Evolutionary conservation across 2,888 invertebrate genomes (phyloP).

Genomic region (Drosophila multiciliata): DNA sequence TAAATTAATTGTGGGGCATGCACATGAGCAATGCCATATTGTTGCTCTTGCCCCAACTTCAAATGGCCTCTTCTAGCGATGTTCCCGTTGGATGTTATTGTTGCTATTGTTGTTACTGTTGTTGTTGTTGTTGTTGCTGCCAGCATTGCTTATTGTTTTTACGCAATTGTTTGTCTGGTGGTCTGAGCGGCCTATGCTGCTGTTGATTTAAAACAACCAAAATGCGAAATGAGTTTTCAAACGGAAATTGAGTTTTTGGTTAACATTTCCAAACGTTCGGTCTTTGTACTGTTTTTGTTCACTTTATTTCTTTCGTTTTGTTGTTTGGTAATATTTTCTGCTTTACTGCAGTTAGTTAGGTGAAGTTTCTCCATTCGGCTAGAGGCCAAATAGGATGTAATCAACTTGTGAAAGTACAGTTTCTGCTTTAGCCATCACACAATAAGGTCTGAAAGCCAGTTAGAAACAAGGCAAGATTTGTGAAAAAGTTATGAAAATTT

Average conservation of each 20-base stretch:
- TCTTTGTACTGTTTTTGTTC: conserved; percentile 49
- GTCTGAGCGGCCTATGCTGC: conserved; percentile 59
- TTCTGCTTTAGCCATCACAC: conserved; percentile 13
- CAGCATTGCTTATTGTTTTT: conserved; percentile 77
- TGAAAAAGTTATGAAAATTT: conserved; percentile 6
- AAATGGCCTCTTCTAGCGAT: conserved; percentile 7
- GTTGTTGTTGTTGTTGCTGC: conserved; percentile 34
- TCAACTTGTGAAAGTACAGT: conserved; percentile 10
- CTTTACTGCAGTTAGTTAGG: background rate
- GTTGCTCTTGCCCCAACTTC: background rate
- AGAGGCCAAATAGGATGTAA: conserved; percentile 36
- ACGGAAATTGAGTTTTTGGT: conserved; percentile 79
- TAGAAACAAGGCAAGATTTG: conserved; percentile 12
- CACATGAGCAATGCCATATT: conserved; percentile 64
- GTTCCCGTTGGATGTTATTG: background rate
- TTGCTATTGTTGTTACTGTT: conserved; percentile 29
- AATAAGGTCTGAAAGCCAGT: background rate
- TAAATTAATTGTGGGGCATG: conserved; percentile 80
- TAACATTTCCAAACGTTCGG: conserved; percentile 54
- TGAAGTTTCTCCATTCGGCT: conserved; percentile 33
- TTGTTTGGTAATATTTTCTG: conserved; percentile 9
- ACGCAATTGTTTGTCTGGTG: conserved; percentile 75
- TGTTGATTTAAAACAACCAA: conserved; percentile 80
- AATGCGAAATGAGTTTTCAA: conserved; percentile 77
- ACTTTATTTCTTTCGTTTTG: conserved; percentile 12